These are phyloP conservation scores for Rhineura floridana DNA, from an alignment of 2,113 vertebrate genomes.

Conservation along the genomic window DNA sequence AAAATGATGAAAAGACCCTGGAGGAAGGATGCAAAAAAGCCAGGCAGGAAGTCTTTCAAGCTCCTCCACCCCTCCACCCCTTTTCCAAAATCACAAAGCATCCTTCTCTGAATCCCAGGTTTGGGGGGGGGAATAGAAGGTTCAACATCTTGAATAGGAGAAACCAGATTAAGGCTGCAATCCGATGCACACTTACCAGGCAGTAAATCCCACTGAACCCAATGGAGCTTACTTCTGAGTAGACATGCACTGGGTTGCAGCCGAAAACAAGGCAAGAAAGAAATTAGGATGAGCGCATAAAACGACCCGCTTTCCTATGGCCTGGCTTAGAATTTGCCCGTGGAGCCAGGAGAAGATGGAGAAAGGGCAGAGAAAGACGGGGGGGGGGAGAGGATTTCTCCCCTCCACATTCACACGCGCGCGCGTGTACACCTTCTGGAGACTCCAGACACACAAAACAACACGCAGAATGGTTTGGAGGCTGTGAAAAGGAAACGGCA, in stretches of 20 bases:
- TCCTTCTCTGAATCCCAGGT: not conserved
- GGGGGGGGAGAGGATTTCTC: too few relatives aligned
- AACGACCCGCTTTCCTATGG: too few relatives aligned
- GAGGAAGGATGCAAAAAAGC: not conserved
- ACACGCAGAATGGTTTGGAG: not conserved
- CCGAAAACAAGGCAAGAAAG: rapidly evolving
- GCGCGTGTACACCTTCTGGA: not conserved
- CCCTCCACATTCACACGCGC: not conserved
- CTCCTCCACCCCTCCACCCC: not conserved
- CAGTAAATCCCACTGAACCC: too few relatives aligned
- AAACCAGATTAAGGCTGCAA: not conserved
- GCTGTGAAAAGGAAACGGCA: not conserved
- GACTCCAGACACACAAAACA: not conserved
- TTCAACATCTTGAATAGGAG: not conserved
- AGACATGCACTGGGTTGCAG: too few relatives aligned
- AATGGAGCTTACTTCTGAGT: too few relatives aligned
- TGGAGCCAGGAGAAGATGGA: not conserved
- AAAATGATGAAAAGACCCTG: not conserved
- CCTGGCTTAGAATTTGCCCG: not conserved
- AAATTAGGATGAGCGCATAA: not conserved
- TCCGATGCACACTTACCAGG: too few relatives aligned
- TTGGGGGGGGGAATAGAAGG: too few relatives aligned
- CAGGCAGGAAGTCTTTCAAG: too few relatives aligned
- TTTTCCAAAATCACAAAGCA: not conserved
- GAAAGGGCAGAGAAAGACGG: not conserved